Evolutionary conservation across 2,797 vertebrate species (phyloP), one percentile per base, ranked within the genome.

Genomic region (Harpagifer antarcticus): DNA sequence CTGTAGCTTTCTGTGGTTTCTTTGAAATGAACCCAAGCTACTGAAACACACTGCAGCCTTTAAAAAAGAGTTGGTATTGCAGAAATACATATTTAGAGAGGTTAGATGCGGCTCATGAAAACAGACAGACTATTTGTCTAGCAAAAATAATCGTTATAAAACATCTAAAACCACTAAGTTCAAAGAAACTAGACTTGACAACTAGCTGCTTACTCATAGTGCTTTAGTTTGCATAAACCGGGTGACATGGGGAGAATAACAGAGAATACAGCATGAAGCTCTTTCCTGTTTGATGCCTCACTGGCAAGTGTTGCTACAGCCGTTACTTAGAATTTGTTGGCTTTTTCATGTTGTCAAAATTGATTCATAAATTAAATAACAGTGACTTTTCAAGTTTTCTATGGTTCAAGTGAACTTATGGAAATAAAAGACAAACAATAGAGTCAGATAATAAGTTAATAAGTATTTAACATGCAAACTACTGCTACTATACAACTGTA

Each of bases 221-320:
- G 76, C 68, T 61, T 60, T 37, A 75, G 48, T 82, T 70, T 69
- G 67, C 75, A 77, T 44, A 10, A 53, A 79, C 6, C 8, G 11
- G 6, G 16, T 43, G 52, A 74, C 68, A 82, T 52, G 12, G 49
- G 17, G 52, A 61, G 23, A 78, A 80, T 78, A 68, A 65, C 40
- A 50, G 49, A 72, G 43, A 79, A 69, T 71, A 78, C 79, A 83
- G 82, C 79, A 83, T 85, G 79, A 84, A 79, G 62, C 76, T 75
- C 43, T 88, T 92, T 92, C 88, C 90, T 92, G 87, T 91, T 90
- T 88, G 84, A 80, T 79, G 48, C 52, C 53, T 49, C 77, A 69
- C 33, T 59, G 2, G 10, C 43, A 33, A 40, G 27, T 43, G 19
- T 77, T 19, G 61, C 42, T 62, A 72, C 75, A 78, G 42, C 63